These are phyloP conservation scores for Ypsolopha scabrella DNA, from an alignment of 2,888 invertebrate species.

Conservation along the genomic window DNA sequence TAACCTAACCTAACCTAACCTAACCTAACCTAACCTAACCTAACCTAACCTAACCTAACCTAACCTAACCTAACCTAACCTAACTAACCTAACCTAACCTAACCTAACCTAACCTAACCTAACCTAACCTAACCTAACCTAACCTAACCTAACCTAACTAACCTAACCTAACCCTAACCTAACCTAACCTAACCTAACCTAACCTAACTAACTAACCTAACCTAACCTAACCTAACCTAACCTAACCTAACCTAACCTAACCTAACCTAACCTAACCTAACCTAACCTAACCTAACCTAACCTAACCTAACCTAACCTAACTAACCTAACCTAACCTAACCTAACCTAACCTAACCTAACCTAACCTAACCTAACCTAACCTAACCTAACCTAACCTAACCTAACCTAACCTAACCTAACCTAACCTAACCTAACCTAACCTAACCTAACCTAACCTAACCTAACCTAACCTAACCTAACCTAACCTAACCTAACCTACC, in stretches of 20 bases:
- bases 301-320: slow-evolving; percentile 7
- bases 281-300: slow-evolving; percentile 12
- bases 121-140: slow-evolving; percentile 16
- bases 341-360: slow-evolving; percentile 10
- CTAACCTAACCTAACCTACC: slow-evolving; percentile 1
- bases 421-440: slow-evolving; percentile 8
- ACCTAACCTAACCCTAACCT: slow-evolving; percentile 13
- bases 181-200: slow-evolving; percentile 10
- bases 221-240: slow-evolving; percentile 15
- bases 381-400: slow-evolving; percentile 7
- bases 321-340: slow-evolving; percentile 8
- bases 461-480: neutral
- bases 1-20: slow-evolving; percentile 6
- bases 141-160: slow-evolving; percentile 17
- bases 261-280: slow-evolving; percentile 6
- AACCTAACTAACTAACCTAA: slow-evolving; percentile 11
- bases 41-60: slow-evolving; percentile 12
- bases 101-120: slow-evolving; percentile 17
- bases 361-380: slow-evolving; percentile 10
- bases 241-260: slow-evolving; percentile 14
- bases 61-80: slow-evolving; percentile 5
- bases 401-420: slow-evolving; percentile 9
- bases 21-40: slow-evolving; percentile 8
- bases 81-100: slow-evolving; percentile 16
- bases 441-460: slow-evolving; percentile 3